A percentile compares a stretch with the other conserved stretches of the same genome.
These are phyloP conservation scores for Stichopus chloronotus DNA, from an alignment of 35 echinoderm and acorn worm species.

Conservation along the genomic window DNA sequence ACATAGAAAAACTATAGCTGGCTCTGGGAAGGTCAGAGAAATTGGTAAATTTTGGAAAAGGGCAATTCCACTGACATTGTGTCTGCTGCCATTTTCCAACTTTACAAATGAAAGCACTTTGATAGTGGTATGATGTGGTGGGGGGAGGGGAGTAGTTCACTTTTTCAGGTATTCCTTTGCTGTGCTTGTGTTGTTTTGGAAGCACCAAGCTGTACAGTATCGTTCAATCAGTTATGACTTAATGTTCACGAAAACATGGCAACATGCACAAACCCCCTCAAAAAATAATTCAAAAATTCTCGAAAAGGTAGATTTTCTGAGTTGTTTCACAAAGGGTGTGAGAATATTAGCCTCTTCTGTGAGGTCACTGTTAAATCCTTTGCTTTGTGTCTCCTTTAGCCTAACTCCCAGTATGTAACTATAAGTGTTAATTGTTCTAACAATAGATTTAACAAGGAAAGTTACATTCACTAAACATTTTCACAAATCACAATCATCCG, in stretches of 20 bases:
- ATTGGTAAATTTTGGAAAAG: too few species aligned
- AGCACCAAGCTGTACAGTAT: slow-evolving; percentile 8
- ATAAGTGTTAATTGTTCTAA: not conserved
- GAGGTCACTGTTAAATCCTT: not conserved
- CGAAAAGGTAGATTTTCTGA: too few species aligned
- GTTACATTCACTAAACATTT: not conserved
- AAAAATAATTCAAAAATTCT: too few species aligned
- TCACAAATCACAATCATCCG: not conserved
- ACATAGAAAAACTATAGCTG: too few species aligned
- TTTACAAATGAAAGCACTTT: too few species aligned
- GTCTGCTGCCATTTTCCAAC: too few species aligned
- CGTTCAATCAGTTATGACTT: slow-evolving; percentile 54
- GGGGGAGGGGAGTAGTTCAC: not conserved
- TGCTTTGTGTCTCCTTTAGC: not conserved
- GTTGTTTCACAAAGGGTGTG: too few species aligned
- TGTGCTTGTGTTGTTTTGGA: slow-evolving; percentile 33
- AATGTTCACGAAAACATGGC: not conserved
- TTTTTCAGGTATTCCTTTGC: slow-evolving; percentile 48
- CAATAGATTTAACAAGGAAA: not conserved
- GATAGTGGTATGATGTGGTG: too few species aligned
- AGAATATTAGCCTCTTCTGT: not conserved
- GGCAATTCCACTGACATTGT: too few species aligned
- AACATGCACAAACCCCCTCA: too few species aligned
- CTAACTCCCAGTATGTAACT: not conserved
- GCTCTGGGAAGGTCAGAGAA: too few species aligned